These are phyloP conservation scores for Drosophila tsacasi DNA, from an alignment of 1,140 invertebrate genomes.

Conservation along the genomic window DNA sequence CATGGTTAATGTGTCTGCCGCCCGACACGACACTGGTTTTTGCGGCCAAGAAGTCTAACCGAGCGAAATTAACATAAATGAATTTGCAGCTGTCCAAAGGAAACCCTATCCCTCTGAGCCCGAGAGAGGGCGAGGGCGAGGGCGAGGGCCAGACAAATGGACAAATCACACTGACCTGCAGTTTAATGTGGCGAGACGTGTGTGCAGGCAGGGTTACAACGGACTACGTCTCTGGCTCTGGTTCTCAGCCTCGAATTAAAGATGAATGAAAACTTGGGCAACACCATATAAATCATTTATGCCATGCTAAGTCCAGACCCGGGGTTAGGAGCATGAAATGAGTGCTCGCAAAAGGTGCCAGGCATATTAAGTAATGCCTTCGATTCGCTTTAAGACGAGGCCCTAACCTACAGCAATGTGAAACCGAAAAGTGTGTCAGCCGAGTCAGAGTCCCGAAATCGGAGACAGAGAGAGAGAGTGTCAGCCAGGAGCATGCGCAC, in stretches of 20 bases:
- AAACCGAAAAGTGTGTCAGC: conserved; percentile 68
- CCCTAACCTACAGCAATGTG: conserved; percentile 78
- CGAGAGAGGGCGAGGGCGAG: conserved; percentile 17
- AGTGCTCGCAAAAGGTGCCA: conserved; percentile 59
- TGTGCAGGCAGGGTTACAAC: conserved; percentile 9
- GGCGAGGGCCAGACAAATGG: conserved; percentile 64
- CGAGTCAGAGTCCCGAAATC: conserved; percentile 28
- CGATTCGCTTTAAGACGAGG: conserved; percentile 51
- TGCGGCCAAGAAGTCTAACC: conserved; percentile 74
- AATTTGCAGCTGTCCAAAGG: conserved; percentile 78
- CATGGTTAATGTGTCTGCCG: conserved; percentile 63
- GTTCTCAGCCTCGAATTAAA: conserved; percentile 56
- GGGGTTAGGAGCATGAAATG: conserved; percentile 26
- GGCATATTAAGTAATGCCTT: conserved; percentile 74
- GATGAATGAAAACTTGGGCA: conserved; percentile 71
- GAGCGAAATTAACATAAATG: conserved; percentile 80
- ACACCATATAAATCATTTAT: conserved; percentile 78
- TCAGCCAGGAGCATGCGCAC: conserved; percentile 47
- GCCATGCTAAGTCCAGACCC: conserved; percentile 64
- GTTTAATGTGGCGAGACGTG: conserved; percentile 58
- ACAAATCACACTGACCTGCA: conserved; percentile 79
- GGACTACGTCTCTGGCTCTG: neutral
- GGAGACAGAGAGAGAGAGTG: conserved; percentile 10
- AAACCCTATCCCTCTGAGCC: conserved; percentile 16
- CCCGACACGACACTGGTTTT: conserved; percentile 58